Evolutionary conservation across 2,113 vertebrate genomes (phyloP).

Genomic region (Albula glossodonta): DNA sequence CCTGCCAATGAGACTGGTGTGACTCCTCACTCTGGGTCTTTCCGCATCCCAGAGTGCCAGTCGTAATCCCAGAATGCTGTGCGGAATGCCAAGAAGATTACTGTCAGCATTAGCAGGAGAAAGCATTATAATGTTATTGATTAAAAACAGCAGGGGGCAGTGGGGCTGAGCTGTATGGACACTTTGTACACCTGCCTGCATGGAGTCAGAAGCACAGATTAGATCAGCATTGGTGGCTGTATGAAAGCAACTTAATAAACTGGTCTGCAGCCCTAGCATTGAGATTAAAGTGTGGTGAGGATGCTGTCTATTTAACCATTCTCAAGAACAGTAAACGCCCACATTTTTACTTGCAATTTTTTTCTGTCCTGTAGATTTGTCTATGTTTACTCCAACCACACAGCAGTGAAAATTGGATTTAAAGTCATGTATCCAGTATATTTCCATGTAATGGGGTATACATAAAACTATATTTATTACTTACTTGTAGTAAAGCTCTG

Average conservation of each 20-base stretch:
- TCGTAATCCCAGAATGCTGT: constrained; percentile 1
- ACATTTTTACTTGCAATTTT: background rate
- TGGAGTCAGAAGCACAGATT: constrained; percentile 32
- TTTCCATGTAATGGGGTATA: background rate
- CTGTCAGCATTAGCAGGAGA: background rate
- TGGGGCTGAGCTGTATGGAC: constrained; percentile 65
- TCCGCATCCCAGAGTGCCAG: background rate
- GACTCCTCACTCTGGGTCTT: background rate
- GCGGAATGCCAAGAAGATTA: constrained; percentile 14
- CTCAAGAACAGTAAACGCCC: background rate
- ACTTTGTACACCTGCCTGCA: constrained; percentile 68
- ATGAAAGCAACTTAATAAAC: constrained; percentile 7
- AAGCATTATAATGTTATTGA: constrained; percentile 70
- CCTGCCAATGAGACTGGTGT: background rate
- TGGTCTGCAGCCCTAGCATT: background rate
- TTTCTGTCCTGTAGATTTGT: background rate
- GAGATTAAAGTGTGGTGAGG: background rate
- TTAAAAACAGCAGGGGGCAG: constrained; percentile 73
- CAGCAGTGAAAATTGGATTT: background rate
- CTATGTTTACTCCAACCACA: background rate
- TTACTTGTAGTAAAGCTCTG: background rate
- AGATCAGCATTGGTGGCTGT: background rate
- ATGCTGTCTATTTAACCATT: background rate
- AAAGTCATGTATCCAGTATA: background rate
- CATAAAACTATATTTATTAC: background rate